Evolutionary conservation across 2,113 vertebrate genomes (phyloP).

Genomic region (Aspiorhynchus laticeps): DNA sequence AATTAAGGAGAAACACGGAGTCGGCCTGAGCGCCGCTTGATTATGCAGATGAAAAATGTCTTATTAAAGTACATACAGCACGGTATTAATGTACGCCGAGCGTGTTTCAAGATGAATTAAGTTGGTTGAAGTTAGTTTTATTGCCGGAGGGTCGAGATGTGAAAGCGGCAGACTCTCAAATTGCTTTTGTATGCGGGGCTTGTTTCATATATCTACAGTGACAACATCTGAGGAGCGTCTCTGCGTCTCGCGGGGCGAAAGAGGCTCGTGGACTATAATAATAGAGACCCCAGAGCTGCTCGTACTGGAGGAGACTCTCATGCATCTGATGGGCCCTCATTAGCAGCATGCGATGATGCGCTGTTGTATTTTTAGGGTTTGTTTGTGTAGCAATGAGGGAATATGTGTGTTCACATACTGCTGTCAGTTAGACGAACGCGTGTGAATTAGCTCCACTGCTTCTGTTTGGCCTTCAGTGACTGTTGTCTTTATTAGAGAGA

Average conservation of each 20-base stretch:
- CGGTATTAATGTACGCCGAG: slow-evolving; percentile 46
- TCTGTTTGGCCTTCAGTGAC: background rate
- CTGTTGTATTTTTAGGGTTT: background rate
- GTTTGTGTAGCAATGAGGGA: background rate
- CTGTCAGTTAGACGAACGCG: background rate
- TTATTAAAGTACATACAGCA: slow-evolving; percentile 42
- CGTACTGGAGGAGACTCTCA: background rate
- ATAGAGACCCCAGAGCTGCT: background rate
- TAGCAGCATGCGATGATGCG: background rate
- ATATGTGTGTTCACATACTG: background rate
- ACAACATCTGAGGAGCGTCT: background rate
- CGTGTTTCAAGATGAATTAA: slow-evolving; percentile 46
- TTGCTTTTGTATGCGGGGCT: background rate
- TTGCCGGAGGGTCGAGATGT: slow-evolving; percentile 34
- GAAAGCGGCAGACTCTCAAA: background rate
- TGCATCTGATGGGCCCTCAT: background rate
- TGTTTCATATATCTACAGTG: slow-evolving; percentile 3
- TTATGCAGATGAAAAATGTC: slow-evolving; percentile 57
- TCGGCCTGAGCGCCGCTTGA: slow-evolving; percentile 43
- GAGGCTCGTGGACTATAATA: background rate
- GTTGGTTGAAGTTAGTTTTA: slow-evolving; percentile 45
- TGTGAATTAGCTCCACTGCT: background rate
- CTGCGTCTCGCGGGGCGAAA: too few species aligned
- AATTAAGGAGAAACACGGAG: slow-evolving; percentile 13
- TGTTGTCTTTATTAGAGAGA: background rate